Base-by-base conservation (phyloP, 2,113 vertebrate genomes). In the Pluvianellus socialis region DNA sequence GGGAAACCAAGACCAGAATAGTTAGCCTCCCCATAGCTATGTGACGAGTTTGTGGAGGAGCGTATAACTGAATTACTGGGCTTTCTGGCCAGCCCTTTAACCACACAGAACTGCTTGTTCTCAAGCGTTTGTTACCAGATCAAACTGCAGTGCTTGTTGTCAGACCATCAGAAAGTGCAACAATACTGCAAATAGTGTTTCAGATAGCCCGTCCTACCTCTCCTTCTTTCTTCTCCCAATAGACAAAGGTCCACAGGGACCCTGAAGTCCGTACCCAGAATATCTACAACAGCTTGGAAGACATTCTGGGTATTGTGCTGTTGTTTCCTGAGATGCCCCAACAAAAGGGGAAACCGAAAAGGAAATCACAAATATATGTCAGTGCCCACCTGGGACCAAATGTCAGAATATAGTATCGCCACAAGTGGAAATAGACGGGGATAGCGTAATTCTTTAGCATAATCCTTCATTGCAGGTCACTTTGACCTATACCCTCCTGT, bases 61-160 rank as follows among this genome's bases (percentile, higher is more conserved):
- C 4, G 2, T 74, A 32, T 52, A 72, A 93, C 3, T 71, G 14
- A 52, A 71, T 82, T 65, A 79, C 8, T 5, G 3, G 45, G 61
- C 27, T 90, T 88, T 86, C 59, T 84, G 68, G n/a, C 9, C 14
- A 94, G 45, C 14, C 20, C 42, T 80, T 90, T 71, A 93, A 75
- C 38, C 17, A 33, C 44, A 59, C 21, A 77, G 28, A 62, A 74
- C 23, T 63, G n/a, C 77, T 82, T 82, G 27, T 35, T 90, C 47
- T 91, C 45, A 85, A 83, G 23, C 0, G 0, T 81, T 89, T 87
- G 56, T 24, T 74, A 83, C 23, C 20, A 90, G 45, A 52, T 83
- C 59, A 77, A 59, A 56, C 26, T 23, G 22, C 20, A 80, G 35
- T 28, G 19, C 33, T 87, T 74, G 21, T 50, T 67, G 56, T 59